Evolutionary conservation across 2,888 invertebrate species (phyloP).

Genomic region (Taphrorychus bicolor): DNA sequence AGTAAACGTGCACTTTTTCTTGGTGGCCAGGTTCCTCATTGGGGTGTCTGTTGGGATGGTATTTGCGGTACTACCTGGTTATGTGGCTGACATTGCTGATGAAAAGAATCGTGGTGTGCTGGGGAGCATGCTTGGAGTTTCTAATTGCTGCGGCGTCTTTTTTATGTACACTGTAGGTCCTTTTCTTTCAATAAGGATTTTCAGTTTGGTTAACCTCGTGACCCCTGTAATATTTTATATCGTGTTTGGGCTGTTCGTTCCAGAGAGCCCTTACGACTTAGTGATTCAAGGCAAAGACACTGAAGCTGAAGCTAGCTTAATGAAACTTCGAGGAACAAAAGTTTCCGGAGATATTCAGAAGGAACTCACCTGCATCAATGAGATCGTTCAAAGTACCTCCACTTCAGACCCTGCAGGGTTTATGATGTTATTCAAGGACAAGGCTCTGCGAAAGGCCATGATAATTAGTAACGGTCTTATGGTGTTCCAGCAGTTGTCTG

Average conservation of each 20-base stretch:
- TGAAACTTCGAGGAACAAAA: constrained; percentile 60
- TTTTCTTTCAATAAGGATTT: constrained; percentile 25
- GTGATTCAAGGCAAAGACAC: constrained; percentile 54
- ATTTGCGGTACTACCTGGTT: constrained; percentile 80
- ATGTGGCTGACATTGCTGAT: constrained; percentile 85
- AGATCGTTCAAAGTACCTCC: constrained; percentile 24
- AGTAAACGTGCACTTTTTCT: constrained; percentile 47
- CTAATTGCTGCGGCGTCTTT: constrained; percentile 68
- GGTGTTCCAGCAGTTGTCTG: constrained; percentile 59
- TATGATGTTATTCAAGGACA: constrained; percentile 26
- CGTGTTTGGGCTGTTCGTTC: constrained; percentile 35
- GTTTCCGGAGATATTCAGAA: constrained; percentile 34
- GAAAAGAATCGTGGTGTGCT: constrained; percentile 78
- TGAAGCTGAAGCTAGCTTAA: constrained; percentile 71
- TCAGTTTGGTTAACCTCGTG: constrained; percentile 37
- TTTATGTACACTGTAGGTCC: constrained; percentile 75
- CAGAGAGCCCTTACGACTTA: constrained; percentile 45
- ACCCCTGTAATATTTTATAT: constrained; percentile 37
- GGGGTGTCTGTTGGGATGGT: constrained; percentile 72
- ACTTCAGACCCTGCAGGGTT: constrained; percentile 15
- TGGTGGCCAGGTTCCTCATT: constrained; percentile 65
- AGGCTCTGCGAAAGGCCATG: constrained; percentile 51
- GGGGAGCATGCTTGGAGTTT: constrained; percentile 56
- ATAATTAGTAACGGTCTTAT: constrained; percentile 54
- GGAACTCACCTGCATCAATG: constrained; percentile 42